A percentile compares a stretch with the other conserved stretches of the same genome.
These are phyloP conservation scores for Scrobipalpa costella DNA, from an alignment of 2,888 invertebrate genomes.

Conservation along the genomic window DNA sequence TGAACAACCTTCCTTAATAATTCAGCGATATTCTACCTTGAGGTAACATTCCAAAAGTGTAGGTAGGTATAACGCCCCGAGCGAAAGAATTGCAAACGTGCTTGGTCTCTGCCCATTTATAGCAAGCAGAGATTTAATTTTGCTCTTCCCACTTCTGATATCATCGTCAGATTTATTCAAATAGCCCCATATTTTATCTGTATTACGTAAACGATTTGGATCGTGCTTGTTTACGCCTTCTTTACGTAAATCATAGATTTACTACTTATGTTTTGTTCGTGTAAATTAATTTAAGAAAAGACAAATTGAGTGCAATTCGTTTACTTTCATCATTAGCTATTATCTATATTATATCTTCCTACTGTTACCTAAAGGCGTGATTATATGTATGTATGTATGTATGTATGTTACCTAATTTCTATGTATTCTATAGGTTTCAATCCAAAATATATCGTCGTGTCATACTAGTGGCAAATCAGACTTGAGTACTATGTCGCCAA, in stretches of 20 bases:
- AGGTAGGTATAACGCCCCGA: not conserved
- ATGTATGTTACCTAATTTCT: no score
- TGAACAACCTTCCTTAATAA: not conserved
- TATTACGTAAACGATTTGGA: not conserved
- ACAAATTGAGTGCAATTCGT: no score
- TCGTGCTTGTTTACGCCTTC: not conserved
- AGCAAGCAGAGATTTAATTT: not conserved
- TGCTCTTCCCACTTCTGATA: conserved; percentile 11
- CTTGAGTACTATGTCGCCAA: not conserved
- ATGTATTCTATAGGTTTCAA: no score
- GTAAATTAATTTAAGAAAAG: no score
- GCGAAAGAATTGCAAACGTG: conserved; percentile 5
- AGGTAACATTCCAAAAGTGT: not conserved
- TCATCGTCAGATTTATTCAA: conserved; percentile 20
- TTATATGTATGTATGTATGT: no score
- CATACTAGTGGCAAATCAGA: not conserved
- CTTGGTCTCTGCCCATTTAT: not conserved
- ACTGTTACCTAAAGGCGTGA: no score
- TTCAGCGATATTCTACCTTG: not conserved
- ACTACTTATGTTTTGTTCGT: no score
- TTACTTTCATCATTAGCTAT: no score
- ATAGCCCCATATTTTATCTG: conserved; percentile 7
- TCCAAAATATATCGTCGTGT: not conserved
- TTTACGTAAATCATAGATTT: not conserved
- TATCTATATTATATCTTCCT: no score